Conservation (phyloP, 30 jellyfish, hydroid and myxozoan species). For the Aurelia coerulea region DNA sequence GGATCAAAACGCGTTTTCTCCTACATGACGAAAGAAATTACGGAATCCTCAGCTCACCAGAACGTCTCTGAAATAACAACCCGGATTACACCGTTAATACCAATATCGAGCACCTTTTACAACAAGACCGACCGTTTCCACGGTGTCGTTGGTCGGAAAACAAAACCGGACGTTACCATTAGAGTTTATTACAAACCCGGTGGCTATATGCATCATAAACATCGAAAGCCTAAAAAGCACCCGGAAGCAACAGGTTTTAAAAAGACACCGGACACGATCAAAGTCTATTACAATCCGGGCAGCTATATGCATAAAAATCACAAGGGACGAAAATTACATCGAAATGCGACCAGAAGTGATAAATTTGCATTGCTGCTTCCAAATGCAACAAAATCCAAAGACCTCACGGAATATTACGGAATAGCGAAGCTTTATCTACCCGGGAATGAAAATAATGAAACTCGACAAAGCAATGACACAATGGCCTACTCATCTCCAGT, state of each 20-base stretch:
- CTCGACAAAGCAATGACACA: not conserved
- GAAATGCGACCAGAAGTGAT: not conserved
- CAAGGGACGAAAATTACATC: not conserved
- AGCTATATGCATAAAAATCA: not conserved
- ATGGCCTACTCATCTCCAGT: too few species aligned
- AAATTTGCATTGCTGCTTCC: not conserved
- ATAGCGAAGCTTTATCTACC: slow-evolving; percentile 31
- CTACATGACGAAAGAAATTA: not conserved
- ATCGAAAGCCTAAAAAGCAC: slow-evolving; percentile 8
- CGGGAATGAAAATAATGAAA: not conserved
- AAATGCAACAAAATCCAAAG: slow-evolving; percentile 7
- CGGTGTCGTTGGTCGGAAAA: slow-evolving; percentile 2
- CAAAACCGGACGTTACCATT: slow-evolving; percentile 42
- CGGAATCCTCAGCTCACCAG: not conserved
- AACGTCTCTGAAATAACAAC: not conserved
- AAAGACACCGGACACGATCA: slow-evolving; percentile 2
- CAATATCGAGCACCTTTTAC: not conserved
- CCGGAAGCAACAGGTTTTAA: not conserved
- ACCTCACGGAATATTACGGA: slow-evolving; percentile 47
- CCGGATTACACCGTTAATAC: too few species aligned
- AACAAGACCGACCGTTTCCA: slow-evolving; percentile 54
- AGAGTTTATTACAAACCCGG: slow-evolving; percentile 46
- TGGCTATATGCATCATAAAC: slow-evolving; percentile 8
- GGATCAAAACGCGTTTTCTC: slow-evolving; percentile 56
- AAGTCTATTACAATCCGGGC: slow-evolving; percentile 6